Percentiles rank a stretch among this genome's conserved stretches.
phyloP scores from a whole-genome alignment of 2,113 vertebrate species.

The Acanthisitta chloris region DNA sequence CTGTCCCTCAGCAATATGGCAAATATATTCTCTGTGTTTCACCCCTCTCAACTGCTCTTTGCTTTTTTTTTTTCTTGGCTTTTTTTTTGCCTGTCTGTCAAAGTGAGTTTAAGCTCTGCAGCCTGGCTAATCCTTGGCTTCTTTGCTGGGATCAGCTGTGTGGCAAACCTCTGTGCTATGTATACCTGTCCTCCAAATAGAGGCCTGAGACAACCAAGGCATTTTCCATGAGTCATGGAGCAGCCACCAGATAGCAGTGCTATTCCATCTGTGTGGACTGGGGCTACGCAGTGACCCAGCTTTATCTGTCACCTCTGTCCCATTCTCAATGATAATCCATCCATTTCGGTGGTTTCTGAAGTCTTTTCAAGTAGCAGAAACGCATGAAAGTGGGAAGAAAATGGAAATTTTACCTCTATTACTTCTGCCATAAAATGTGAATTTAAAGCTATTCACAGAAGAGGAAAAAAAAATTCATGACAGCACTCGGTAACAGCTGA shows the following conservation, averaged over 20 bases:
- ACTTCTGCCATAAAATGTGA: background rate
- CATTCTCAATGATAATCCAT: background rate
- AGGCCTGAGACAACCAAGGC: background rate
- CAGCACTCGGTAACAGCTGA: background rate
- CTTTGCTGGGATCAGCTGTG: constrained; percentile 8
- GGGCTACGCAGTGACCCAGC: background rate
- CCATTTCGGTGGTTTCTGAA: background rate
- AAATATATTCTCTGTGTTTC: background rate
- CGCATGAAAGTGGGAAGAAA: background rate
- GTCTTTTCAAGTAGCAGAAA: background rate
- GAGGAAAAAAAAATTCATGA: background rate
- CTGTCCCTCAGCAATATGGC: background rate
- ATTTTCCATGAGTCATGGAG: constrained; percentile 62
- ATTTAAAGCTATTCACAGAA: background rate
- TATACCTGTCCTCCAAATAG: constrained; percentile 36
- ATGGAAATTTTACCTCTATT: background rate
- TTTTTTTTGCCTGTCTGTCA: background rate
- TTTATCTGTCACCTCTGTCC: background rate
- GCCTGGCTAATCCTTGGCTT: constrained; percentile 16
- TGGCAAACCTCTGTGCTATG: constrained; percentile 26
- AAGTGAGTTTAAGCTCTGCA: background rate
- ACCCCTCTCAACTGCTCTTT: background rate
- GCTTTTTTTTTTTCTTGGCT: background rate
- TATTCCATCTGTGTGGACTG: background rate
- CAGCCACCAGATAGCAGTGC: constrained; percentile 61